These are phyloP conservation scores for Troides oblongomaculatus DNA, from an alignment of 2,888 invertebrate species.

Conservation along the genomic window DNA sequence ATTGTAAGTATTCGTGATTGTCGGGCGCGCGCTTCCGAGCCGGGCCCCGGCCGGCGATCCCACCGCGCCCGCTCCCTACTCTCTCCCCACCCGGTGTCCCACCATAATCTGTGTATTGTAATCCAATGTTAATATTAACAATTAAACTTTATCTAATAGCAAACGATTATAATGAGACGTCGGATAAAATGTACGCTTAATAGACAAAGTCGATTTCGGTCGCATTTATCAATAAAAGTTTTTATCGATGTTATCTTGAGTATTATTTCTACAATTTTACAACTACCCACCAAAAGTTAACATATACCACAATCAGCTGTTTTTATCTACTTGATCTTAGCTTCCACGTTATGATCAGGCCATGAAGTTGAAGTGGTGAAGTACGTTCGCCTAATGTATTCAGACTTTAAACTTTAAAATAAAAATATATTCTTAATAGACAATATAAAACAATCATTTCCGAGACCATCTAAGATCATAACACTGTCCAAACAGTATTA, in stretches of 20 bases:
- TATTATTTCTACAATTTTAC: conserved; percentile 41
- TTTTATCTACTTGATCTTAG: too few relatives aligned
- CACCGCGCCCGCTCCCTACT: conserved; percentile 58
- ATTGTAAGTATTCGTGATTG: conserved; percentile 74
- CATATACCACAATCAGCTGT: too few relatives aligned
- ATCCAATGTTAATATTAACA: conserved; percentile 69
- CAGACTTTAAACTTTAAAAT: too few relatives aligned
- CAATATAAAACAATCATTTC: too few relatives aligned
- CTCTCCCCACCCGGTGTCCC: conserved; percentile 65
- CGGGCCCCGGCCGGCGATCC: conserved; percentile 39
- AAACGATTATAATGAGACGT: conserved; percentile 62
- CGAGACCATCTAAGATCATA: too few relatives aligned
- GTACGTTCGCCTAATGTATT: too few relatives aligned
- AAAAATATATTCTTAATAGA: too few relatives aligned
- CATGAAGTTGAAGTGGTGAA: too few relatives aligned
- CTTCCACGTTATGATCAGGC: too few relatives aligned
- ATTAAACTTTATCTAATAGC: conserved; percentile 71
- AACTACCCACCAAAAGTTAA: background rate
- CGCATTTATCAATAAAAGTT: conserved; percentile 77
- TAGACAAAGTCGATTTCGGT: conserved; percentile 66
- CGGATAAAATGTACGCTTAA: conserved; percentile 77
- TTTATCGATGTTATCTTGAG: conserved; percentile 74
- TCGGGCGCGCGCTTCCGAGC: conserved; percentile 69
- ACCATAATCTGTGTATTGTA: conserved; percentile 73
- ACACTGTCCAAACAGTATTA: too few relatives aligned